Evolutionary conservation across 2,888 invertebrate genomes (phyloP).

Genomic region (Macrophya alboannulata): DNA sequence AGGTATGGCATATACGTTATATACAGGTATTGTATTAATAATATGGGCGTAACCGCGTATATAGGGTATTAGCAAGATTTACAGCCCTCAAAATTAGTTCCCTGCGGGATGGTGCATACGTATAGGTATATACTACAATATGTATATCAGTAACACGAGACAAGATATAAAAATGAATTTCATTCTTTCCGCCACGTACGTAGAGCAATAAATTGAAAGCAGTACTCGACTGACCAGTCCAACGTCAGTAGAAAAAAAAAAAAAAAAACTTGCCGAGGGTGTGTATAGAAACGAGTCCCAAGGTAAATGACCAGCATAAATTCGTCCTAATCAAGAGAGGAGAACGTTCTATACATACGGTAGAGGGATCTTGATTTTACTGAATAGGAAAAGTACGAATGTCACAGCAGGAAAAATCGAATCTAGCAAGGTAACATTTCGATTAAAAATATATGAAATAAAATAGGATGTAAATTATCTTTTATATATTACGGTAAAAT

Average conservation of each 20-base stretch:
- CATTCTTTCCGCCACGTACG: conserved; percentile 12
- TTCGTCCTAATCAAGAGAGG: conserved; percentile 39
- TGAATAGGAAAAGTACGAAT: neutral
- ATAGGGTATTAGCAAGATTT: conserved; percentile 29
- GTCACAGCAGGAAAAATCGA: neutral
- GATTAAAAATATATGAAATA: neutral
- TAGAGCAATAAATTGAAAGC: conserved; percentile 35
- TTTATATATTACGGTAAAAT: too few relatives aligned
- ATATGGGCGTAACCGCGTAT: conserved; percentile 21
- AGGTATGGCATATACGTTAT: neutral
- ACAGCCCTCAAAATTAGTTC: conserved; percentile 36
- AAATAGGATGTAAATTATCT: neutral
- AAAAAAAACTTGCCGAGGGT: conserved; percentile 22
- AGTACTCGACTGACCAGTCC: conserved; percentile 50
- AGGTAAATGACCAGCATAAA: conserved; percentile 55
- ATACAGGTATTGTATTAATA: conserved; percentile 12
- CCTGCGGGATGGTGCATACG: conserved; percentile 13
- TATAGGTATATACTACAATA: neutral
- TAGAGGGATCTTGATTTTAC: conserved; percentile 22
- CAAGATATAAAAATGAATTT: conserved; percentile 23
- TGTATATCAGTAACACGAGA: neutral
- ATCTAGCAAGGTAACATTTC: neutral
- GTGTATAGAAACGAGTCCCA: conserved; percentile 32
- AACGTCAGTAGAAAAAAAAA: neutral
- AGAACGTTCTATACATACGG: too few relatives aligned